Evolutionary conservation across 2,797 vertebrate species (phyloP).

Genomic region (Dendrocincla fuliginosa): DNA sequence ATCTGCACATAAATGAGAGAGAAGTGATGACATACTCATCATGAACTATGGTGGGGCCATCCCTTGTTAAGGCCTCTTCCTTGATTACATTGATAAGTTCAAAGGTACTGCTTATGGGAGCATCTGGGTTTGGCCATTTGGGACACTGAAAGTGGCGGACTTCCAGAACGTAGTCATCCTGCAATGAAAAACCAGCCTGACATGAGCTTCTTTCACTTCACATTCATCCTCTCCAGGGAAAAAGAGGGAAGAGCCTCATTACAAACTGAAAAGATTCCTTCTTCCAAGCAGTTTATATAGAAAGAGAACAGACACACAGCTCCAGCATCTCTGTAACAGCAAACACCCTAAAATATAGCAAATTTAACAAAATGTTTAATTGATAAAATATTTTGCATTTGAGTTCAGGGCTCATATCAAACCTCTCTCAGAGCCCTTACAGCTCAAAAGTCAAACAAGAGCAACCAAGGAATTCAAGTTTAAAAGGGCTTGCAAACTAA

Average conservation of each 20-base stretch:
- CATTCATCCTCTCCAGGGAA: not conserved
- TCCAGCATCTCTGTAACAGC: not conserved
- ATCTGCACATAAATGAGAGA: not conserved
- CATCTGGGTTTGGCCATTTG: conserved; percentile 97
- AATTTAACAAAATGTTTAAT: not conserved
- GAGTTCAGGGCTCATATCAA: not conserved
- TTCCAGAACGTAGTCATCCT: conserved; percentile 99
- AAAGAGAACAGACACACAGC: not conserved
- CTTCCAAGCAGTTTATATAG: not conserved
- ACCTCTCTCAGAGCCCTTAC: not conserved
- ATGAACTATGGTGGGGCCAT: conserved; percentile 97
- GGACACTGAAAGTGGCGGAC: conserved; percentile 99
- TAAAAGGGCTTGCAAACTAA: not conserved
- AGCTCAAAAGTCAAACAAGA: not conserved
- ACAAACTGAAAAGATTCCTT: not conserved
- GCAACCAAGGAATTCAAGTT: not conserved
- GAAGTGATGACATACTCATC: conserved; percentile 88
- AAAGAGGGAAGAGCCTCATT: not conserved
- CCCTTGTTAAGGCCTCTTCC: conserved; percentile 97
- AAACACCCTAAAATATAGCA: not conserved
- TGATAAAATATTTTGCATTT: not conserved
- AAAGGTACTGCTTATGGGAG: conserved; percentile 95
- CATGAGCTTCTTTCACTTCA: not conserved
- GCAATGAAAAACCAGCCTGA: conserved; percentile 26
- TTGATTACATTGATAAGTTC: conserved; percentile 99